phyloP scores from a whole-genome alignment of 1,140 invertebrate species.

The Batillaria attramentaria region DNA sequence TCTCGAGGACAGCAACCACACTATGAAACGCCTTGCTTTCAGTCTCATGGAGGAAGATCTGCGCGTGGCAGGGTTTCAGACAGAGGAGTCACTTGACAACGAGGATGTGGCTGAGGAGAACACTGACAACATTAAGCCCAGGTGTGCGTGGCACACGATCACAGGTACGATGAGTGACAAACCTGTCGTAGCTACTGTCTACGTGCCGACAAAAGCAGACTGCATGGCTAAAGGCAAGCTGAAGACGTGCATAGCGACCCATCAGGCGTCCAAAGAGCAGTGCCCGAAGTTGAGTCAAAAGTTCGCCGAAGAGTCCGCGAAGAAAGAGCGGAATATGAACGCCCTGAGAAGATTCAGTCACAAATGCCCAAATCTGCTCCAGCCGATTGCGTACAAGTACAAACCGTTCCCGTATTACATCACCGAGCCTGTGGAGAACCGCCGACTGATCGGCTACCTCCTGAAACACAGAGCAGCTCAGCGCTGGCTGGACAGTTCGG shows the following conservation, averaged over 20 bases:
- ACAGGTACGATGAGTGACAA: neutral
- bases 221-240: neutral
- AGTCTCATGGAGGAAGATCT: neutral
- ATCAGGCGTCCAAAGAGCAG: neutral
- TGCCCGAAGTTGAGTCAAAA: neutral
- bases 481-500: neutral
- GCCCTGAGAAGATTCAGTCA: neutral
- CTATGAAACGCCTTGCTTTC: neutral
- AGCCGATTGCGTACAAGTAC: neutral
- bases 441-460: neutral
- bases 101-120: neutral
- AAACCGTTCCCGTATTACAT: conserved; percentile 15
- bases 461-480: neutral
- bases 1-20: neutral
- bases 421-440: neutral
- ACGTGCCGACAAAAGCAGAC: neutral
- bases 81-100: neutral
- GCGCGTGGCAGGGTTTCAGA: neutral
- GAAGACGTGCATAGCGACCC: neutral
- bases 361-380: neutral
- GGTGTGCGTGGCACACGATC: conserved; percentile 1
- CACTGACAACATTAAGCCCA: too few species aligned
- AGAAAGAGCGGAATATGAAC: neutral
- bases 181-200: neutral
- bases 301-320: neutral